Conservation (phyloP, 2,888 invertebrate species). For the Tetranychus piercei region DNA sequence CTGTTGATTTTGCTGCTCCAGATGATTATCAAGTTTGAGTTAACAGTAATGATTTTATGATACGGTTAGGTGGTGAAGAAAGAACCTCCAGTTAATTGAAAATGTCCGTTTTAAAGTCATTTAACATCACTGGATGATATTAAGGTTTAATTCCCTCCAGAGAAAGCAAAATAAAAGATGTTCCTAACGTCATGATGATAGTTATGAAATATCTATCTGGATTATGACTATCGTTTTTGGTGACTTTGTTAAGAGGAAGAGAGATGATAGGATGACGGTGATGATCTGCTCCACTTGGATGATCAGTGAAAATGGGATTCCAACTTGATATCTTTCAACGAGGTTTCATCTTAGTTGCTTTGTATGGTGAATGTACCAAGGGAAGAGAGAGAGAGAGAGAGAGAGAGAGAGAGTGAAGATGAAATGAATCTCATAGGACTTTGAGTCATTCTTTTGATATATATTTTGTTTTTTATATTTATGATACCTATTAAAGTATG, state of each 20-base stretch:
- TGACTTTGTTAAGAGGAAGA: background rate
- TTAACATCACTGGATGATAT: background rate
- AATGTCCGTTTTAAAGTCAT: background rate
- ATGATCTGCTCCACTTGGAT: background rate
- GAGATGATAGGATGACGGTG: background rate
- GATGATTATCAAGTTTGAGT: background rate
- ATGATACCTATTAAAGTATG: background rate
- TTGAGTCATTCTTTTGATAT: background rate
- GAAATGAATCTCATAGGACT: background rate
- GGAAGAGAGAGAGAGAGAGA: background rate
- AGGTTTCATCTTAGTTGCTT: background rate
- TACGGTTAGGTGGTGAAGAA: background rate
- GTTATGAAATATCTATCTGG: background rate
- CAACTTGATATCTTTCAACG: background rate
- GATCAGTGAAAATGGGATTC: background rate
- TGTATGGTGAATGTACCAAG: background rate
- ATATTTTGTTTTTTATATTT: background rate
- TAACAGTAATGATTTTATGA: background rate
- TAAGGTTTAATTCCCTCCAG: background rate
- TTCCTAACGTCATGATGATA: background rate
- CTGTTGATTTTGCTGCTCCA: background rate
- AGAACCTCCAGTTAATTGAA: background rate
- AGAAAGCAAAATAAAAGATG: background rate
- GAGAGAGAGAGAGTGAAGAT: background rate
- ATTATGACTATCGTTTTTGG: background rate